Evolutionary conservation across 2,113 vertebrate genomes (phyloP).

Genomic region (Pontoporia blainvillei): DNA sequence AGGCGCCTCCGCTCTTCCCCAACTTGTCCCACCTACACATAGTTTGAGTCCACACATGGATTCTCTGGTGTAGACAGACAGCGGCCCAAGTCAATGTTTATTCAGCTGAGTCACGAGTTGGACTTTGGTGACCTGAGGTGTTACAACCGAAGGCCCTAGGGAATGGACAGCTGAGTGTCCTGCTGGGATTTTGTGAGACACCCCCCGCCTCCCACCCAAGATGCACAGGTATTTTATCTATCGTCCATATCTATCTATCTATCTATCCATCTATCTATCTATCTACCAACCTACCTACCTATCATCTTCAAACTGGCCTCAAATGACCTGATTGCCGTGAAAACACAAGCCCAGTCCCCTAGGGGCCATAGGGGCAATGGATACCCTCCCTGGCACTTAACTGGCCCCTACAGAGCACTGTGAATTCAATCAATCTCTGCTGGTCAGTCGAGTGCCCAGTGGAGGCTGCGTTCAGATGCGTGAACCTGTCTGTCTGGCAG

Average conservation of each 20-base stretch:
- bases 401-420: fast-evolving
- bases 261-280: neutral
- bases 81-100: neutral
- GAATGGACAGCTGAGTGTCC: neutral
- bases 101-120: neutral
- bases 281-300: neutral
- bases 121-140: neutral
- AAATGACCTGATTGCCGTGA: neutral
- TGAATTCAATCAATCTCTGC: neutral
- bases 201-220: neutral
- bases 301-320: neutral
- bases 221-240: neutral
- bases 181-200: neutral
- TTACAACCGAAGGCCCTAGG: neutral
- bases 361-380: neutral
- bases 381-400: neutral
- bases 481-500: neutral
- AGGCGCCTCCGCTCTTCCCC: neutral
- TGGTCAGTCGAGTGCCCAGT: neutral
- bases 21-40: neutral
- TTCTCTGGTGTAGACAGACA: neutral
- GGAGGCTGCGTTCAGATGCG: fast-evolving
- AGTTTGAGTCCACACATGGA: neutral
- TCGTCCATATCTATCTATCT: neutral
- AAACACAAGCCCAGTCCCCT: neutral